These are phyloP conservation scores for Dorcus hopei DNA, from an alignment of 2,888 invertebrate species.

Conservation along the genomic window DNA sequence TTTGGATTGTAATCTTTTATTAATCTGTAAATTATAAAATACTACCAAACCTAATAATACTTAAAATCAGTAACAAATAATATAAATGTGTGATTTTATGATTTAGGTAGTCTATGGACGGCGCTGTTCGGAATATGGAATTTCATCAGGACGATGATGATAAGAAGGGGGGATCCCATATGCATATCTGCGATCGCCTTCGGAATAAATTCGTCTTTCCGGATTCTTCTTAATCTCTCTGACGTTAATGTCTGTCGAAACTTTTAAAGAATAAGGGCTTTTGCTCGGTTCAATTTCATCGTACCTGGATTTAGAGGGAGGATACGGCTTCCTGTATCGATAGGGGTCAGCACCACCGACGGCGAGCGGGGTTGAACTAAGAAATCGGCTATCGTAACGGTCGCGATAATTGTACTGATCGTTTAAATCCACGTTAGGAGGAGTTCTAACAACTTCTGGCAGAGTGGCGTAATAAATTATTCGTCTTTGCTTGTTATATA, in stretches of 20 bases:
- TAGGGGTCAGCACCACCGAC: slow-evolving; percentile 22
- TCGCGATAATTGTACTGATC: slow-evolving; percentile 49
- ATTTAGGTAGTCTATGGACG: too few species aligned
- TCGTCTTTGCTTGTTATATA: slow-evolving; percentile 55
- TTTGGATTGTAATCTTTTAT: too few species aligned
- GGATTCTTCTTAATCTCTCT: slow-evolving; percentile 45
- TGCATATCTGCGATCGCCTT: slow-evolving; percentile 39
- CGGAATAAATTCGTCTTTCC: slow-evolving; percentile 45
- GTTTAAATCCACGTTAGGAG: slow-evolving; percentile 56
- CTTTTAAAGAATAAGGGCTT: slow-evolving; percentile 40
- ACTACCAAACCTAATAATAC: too few species aligned
- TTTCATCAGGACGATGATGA: slow-evolving; percentile 18
- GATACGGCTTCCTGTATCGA: slow-evolving; percentile 28
- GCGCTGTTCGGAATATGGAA: not conserved
- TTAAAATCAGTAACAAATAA: too few species aligned
- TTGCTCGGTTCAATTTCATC: slow-evolving; percentile 31
- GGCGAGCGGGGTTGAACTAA: slow-evolving; percentile 23
- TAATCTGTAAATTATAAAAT: too few species aligned
- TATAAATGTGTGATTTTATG: too few species aligned
- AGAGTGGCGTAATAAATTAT: slow-evolving; percentile 70
- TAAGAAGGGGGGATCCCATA: slow-evolving; percentile 27
- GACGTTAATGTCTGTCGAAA: slow-evolving; percentile 44
- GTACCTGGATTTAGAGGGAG: slow-evolving; percentile 27
- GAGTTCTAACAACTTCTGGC: slow-evolving; percentile 64
- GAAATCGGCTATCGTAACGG: slow-evolving; percentile 28